Conservation (phyloP, 1,140 invertebrate genomes). For the Matsumurasca onukii region DNA sequence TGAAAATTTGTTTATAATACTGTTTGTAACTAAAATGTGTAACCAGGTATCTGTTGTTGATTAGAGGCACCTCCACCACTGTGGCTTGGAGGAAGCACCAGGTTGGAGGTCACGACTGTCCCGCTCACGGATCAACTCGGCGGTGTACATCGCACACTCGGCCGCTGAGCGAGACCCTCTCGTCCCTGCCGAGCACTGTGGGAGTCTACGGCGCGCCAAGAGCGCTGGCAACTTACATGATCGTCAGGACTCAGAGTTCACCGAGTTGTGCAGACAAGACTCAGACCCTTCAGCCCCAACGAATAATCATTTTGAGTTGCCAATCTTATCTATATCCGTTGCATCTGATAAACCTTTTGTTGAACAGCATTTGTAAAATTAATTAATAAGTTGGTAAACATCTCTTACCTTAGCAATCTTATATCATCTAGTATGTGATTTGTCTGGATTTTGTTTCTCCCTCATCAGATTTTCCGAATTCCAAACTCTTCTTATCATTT, state of each 20-base stretch:
- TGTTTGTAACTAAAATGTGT: not conserved
- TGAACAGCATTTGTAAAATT: constrained; percentile 30
- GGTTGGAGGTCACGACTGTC: constrained; percentile 32
- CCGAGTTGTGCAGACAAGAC: constrained; percentile 19
- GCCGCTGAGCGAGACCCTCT: constrained; percentile 29
- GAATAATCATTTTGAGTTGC: constrained; percentile 34
- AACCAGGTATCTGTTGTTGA: not conserved
- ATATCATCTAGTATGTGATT: too few species aligned
- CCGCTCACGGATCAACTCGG: constrained; percentile 42
- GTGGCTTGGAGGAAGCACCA: constrained; percentile 31
- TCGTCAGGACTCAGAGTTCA: not conserved
- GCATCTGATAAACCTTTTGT: constrained; percentile 35
- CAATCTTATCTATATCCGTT: constrained; percentile 39
- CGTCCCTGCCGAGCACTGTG: constrained; percentile 19
- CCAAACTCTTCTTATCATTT: too few species aligned
- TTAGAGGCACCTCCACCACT: constrained; percentile 37
- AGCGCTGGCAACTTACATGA: constrained; percentile 36
- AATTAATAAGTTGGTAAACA: too few species aligned
- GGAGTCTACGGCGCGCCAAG: constrained; percentile 31
- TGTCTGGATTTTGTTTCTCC: too few species aligned
- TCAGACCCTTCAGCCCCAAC: constrained; percentile 8
- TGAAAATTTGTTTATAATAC: too few species aligned
- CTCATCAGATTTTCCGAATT: too few species aligned
- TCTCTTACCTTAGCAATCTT: too few species aligned
- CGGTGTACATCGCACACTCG: constrained; percentile 41